These are phyloP conservation scores for Sceloporus tristichus DNA, from an alignment of 2,113 vertebrate species.

Conservation along the genomic window DNA sequence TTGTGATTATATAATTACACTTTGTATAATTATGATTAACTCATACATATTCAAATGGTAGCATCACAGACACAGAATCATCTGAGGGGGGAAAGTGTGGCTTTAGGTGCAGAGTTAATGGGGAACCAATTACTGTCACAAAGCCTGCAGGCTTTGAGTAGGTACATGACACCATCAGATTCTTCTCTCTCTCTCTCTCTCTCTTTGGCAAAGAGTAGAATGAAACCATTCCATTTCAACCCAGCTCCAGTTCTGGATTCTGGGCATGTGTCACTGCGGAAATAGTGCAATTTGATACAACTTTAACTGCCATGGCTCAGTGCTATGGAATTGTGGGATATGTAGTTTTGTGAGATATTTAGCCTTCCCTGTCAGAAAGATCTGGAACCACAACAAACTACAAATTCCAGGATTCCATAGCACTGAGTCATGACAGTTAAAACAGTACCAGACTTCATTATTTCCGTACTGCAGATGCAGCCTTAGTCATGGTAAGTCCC, in stretches of 20 bases:
- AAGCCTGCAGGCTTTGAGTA: background rate
- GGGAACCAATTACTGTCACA: slow-evolving; percentile 1
- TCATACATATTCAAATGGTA: slow-evolving; percentile 22
- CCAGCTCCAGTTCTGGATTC: background rate
- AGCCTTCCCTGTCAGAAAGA: no score
- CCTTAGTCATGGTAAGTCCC: background rate
- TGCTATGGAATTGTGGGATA: no score
- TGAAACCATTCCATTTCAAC: background rate
- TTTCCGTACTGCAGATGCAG: no score
- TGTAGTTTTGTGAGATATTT: no score
- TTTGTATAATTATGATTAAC: slow-evolving; percentile 37
- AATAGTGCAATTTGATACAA: no score
- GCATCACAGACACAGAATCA: background rate
- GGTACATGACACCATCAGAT: background rate
- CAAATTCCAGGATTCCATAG: no score
- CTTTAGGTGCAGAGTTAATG: background rate
- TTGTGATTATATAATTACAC: slow-evolving; percentile 34
- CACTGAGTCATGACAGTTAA: no score
- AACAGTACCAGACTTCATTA: no score
- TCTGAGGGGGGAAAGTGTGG: background rate
- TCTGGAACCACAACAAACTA: no score
- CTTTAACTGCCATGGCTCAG: no score
- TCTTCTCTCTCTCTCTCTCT: background rate
- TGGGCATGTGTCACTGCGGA: background rate
- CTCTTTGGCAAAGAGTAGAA: background rate